These are phyloP conservation scores for Mamestra brassicae DNA, from an alignment of 2,888 invertebrate species.

Conservation along the genomic window DNA sequence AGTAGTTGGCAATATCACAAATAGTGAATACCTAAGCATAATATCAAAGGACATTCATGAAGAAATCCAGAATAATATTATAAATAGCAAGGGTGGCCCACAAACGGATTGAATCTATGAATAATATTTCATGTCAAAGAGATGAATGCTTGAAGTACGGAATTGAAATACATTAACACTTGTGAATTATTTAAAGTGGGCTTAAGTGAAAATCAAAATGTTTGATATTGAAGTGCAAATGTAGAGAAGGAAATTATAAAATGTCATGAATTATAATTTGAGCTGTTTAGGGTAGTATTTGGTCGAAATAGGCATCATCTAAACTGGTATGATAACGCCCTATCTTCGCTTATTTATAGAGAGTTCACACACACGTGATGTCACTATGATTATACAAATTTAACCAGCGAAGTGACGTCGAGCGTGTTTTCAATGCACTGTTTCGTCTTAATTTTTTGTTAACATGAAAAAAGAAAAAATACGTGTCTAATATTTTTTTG, in stretches of 20 bases:
- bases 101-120: constrained; percentile 61
- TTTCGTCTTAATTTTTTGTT: no score
- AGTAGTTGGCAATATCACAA: neutral
- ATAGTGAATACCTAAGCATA: constrained; percentile 9
- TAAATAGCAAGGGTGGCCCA: constrained; percentile 39
- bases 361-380: no score
- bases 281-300: no score
- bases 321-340: no score
- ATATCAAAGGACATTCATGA: constrained; percentile 16
- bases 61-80: constrained; percentile 27
- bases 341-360: no score
- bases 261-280: neutral
- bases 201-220: constrained; percentile 26
- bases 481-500: no score
- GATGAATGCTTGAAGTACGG: constrained; percentile 47
- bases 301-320: no score
- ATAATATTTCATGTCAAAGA: constrained; percentile 64
- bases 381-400: no score
- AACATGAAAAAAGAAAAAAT: no score
- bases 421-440: no score
- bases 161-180: constrained; percentile 62
- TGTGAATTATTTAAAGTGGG: constrained; percentile 58
- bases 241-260: neutral
- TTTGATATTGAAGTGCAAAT: constrained; percentile 5
- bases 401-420: no score